Evolutionary conservation across 2,113 vertebrate genomes (phyloP).

Genomic region (Catagonus wagneri): DNA sequence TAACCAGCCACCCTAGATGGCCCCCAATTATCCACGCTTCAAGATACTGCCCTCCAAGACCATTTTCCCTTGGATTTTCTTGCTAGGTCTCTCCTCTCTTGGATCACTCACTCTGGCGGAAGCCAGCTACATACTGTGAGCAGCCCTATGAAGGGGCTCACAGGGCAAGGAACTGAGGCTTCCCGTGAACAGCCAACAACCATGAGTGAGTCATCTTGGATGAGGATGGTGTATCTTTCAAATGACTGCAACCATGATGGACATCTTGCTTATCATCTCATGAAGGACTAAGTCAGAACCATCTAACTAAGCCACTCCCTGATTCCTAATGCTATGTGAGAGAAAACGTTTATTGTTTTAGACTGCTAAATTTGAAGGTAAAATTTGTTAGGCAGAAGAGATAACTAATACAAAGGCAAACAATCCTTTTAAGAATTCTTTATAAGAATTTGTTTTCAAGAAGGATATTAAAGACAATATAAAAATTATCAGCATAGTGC

Average conservation of each 20-base stretch:
- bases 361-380: neutral
- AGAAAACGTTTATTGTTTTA: neutral
- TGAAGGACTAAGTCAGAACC: neutral
- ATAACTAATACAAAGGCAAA: neutral
- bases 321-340: neutral
- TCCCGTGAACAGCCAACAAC: neutral
- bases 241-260: neutral
- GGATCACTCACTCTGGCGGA: neutral
- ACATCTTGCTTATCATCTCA: neutral
- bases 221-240: neutral
- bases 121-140: neutral
- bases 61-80: neutral
- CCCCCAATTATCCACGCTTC: neutral
- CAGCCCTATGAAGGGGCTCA: neutral
- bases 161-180: neutral
- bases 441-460: constrained; percentile 15
- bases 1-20: neutral
- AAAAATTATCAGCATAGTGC: neutral
- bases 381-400: constrained; percentile 19
- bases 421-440: neutral
- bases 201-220: neutral
- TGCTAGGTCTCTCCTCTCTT: neutral
- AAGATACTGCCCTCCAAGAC: neutral
- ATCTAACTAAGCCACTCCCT: neutral
- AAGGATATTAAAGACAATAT: neutral